Evolutionary conservation across 2,888 invertebrate genomes (phyloP).

Genomic region (Linyphia triangularis): DNA sequence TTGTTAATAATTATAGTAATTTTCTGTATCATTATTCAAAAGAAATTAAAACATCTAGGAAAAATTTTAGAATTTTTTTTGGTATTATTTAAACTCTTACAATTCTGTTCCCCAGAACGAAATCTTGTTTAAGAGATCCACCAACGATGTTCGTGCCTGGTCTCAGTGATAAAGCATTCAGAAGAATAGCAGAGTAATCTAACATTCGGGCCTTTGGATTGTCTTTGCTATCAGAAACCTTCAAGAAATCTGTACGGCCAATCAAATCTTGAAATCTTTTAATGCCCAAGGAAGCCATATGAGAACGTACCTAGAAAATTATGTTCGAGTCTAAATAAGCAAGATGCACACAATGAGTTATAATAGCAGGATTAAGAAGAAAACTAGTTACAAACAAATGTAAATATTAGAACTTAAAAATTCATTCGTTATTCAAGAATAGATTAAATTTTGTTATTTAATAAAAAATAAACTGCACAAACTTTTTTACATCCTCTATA

Average conservation of each 20-base stretch:
- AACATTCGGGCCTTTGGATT: conserved; percentile 91
- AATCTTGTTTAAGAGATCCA: conserved; percentile 88
- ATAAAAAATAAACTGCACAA: too few relatives aligned
- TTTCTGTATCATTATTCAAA: too few relatives aligned
- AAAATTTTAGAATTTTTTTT: too few relatives aligned
- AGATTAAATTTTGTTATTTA: too few relatives aligned
- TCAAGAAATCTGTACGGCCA: conserved; percentile 93
- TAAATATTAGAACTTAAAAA: not conserved
- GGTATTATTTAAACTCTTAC: too few relatives aligned
- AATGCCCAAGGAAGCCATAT: conserved; percentile 95
- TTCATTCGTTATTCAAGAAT: too few relatives aligned
- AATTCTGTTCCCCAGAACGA: conserved; percentile 84
- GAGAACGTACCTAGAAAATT: conserved; percentile 86
- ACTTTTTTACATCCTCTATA: too few relatives aligned
- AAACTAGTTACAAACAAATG: not conserved
- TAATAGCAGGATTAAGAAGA: too few relatives aligned
- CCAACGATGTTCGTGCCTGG: conserved; percentile 94
- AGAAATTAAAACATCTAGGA: too few relatives aligned
- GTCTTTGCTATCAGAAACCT: conserved; percentile 85
- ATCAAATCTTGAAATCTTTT: conserved; percentile 93
- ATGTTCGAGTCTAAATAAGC: too few relatives aligned
- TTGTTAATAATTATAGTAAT: too few relatives aligned
- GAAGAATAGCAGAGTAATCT: conserved; percentile 90
- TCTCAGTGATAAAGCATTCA: conserved; percentile 92
- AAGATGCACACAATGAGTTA: too few relatives aligned